Evolutionary conservation across 1,140 invertebrate species (phyloP).

Genomic region (Bathynomus jamesi): DNA sequence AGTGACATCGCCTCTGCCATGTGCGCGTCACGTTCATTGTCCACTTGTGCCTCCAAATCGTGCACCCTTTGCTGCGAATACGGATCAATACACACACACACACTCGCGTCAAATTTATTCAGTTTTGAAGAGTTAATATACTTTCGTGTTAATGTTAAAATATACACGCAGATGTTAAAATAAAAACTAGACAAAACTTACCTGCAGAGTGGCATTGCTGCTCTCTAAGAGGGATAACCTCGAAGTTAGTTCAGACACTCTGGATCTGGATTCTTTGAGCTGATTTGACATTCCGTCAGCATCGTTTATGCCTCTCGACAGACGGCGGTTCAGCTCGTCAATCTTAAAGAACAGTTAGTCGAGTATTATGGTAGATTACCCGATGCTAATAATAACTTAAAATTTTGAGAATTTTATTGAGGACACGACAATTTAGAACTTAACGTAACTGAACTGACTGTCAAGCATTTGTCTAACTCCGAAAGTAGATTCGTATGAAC

Average conservation of each 20-base stretch:
- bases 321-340: conserved; percentile 33
- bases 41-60: conserved; percentile 31
- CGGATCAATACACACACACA: too few species aligned
- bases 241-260: conserved; percentile 62
- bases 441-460: too few species aligned
- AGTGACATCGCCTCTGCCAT: conserved; percentile 16
- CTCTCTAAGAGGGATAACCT: conserved; percentile 67
- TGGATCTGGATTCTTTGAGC: conserved; percentile 55
- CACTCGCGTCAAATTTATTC: too few species aligned
- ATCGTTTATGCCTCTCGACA: conserved; percentile 10
- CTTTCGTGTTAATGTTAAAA: too few species aligned
- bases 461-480: too few species aligned
- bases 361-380: too few species aligned
- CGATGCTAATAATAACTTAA: conserved; percentile 9
- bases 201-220: conserved; percentile 55
- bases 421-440: background rate
- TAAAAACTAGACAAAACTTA: too few species aligned
- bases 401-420: background rate
- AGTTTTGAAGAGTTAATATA: too few species aligned
- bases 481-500: too few species aligned
- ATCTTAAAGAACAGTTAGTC: conserved; percentile 28
- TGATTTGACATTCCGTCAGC: conserved; percentile 17
- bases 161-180: too few species aligned
- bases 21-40: conserved; percentile 24
- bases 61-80: conserved; percentile 22